Evolutionary conservation across 2,888 invertebrate genomes (phyloP).

Genomic region (Lepidocyrtoides sp.): DNA sequence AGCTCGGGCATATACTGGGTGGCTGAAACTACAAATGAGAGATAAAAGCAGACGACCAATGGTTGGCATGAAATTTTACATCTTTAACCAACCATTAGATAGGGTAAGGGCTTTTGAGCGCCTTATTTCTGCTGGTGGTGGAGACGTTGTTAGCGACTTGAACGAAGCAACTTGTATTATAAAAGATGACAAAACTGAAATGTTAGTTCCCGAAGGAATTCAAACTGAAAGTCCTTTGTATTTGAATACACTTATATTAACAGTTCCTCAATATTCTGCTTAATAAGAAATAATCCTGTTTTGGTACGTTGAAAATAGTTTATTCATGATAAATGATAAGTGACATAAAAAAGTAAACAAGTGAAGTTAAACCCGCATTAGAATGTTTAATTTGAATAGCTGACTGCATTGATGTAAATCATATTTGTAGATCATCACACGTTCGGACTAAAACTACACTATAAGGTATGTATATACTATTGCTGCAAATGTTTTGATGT

Average conservation of each 20-base stretch:
- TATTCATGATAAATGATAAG: not conserved
- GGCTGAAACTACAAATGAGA: slow-evolving; percentile 65
- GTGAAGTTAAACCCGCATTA: too few species aligned
- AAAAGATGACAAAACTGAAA: slow-evolving; percentile 56
- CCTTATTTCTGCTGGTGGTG: slow-evolving; percentile 93
- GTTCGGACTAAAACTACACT: too few species aligned
- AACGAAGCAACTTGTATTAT: slow-evolving; percentile 86
- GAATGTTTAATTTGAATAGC: too few species aligned
- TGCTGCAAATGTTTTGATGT: too few species aligned
- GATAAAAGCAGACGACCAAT: slow-evolving; percentile 69
- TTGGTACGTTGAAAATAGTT: too few species aligned
- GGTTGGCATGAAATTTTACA: slow-evolving; percentile 84
- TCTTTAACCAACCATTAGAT: slow-evolving; percentile 87
- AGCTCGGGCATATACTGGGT: slow-evolving; percentile 57
- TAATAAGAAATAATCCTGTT: too few species aligned
- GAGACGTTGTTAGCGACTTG: slow-evolving; percentile 89
- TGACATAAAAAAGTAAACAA: too few species aligned
- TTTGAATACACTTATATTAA: slow-evolving; percentile 74
- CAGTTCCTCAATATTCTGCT: slow-evolving; percentile 5
- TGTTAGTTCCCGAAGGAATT: not conserved
- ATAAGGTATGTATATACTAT: too few species aligned
- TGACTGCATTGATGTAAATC: too few species aligned
- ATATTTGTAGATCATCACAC: too few species aligned
- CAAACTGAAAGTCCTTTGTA: slow-evolving; percentile 57
- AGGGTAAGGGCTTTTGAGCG: slow-evolving; percentile 86